Base-by-base conservation (phyloP, 2,888 invertebrate species). In the Fragum sueziense region DNA sequence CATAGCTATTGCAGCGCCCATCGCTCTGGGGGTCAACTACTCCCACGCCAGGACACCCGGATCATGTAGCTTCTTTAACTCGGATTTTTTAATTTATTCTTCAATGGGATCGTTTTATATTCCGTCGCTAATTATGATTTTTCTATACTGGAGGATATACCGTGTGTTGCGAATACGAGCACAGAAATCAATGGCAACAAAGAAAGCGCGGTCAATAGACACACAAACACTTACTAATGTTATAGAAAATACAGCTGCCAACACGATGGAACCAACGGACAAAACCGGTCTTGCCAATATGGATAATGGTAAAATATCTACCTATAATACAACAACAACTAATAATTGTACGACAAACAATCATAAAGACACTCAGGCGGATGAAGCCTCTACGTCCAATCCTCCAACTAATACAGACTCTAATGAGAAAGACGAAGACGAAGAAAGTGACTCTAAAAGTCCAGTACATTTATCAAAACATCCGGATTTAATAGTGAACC, bases 71-170 rank as follows among this genome's bases (percentile, higher is more conserved):
- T 99, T 99, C 95, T 98, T 98, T 94, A 99, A 98, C 94, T 97
- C 98, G 87, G 97, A 98, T 94, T 99, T 99, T 94, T 97, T 99
- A 93, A 97, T 99, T 92, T 98, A 97, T 94, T 99, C 99, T 20
- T 99, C 99, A 73, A 95, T 99, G 88, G 97, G 97, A 87, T 99
- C 99, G 91, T 99, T 99, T 95, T 99, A 98, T 94, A 98, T 99
- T 91, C 99, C 99, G 97, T 99, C 91, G 93, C 96, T 98, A 92
- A 97, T 99, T 93, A 99, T 99, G 98, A 97, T 99, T 94, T 97
- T 97, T 93, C 96, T 99, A 78, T 99, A 99, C 94, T 98, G 97
- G 95, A 97, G 96, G 94, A 99, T 99, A 94, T 99, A 99, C 95
- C 97, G 97, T 96, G 98, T 98, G 89, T 89, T 94, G 34, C 89